Conservation (phyloP, 1,140 invertebrate genomes). For the Idris sp. region DNA sequence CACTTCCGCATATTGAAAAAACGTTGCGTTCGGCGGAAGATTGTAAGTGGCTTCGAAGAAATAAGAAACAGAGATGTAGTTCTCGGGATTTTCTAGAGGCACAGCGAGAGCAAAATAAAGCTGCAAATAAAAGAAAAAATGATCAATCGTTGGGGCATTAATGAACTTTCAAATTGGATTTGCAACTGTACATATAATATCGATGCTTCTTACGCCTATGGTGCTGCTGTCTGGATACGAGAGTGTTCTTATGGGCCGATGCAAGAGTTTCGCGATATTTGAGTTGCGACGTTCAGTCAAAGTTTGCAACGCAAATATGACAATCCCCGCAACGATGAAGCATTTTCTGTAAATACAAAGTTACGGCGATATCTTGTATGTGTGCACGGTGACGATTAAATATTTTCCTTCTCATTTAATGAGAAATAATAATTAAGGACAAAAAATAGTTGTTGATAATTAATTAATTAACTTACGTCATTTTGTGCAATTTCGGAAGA, state of each 20-base stretch:
- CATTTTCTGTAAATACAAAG: conserved; percentile 49
- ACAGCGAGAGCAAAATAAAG: conserved; percentile 84
- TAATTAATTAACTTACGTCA: conserved; percentile 18
- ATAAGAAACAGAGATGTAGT: conserved; percentile 85
- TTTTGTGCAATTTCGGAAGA: conserved; percentile 8
- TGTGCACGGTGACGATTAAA: conserved; percentile 3
- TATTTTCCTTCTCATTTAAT: too few species aligned
- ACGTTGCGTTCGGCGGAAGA: conserved; percentile 77
- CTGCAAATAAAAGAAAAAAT: conserved; percentile 65
- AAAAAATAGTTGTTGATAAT: too few species aligned
- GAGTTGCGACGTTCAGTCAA: conserved; percentile 65
- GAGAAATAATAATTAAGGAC: too few species aligned
- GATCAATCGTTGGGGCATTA: conserved; percentile 13
- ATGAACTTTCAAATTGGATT: conserved; percentile 44
- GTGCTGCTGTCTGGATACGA: conserved; percentile 71
- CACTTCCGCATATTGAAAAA: conserved; percentile 45
- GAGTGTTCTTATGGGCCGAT: conserved; percentile 72
- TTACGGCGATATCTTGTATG: conserved; percentile 10
- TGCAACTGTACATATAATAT: conserved; percentile 30
- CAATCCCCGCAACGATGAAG: conserved; percentile 38
- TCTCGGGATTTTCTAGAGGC: conserved; percentile 83
- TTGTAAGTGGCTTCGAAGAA: conserved; percentile 87
- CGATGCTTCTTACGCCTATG: conserved; percentile 67
- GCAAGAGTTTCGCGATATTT: conserved; percentile 72
- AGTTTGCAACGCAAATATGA: conserved; percentile 54